Evolutionary conservation across 2,797 vertebrate genomes (phyloP).

Genomic region (Cyclopterus lumpus): DNA sequence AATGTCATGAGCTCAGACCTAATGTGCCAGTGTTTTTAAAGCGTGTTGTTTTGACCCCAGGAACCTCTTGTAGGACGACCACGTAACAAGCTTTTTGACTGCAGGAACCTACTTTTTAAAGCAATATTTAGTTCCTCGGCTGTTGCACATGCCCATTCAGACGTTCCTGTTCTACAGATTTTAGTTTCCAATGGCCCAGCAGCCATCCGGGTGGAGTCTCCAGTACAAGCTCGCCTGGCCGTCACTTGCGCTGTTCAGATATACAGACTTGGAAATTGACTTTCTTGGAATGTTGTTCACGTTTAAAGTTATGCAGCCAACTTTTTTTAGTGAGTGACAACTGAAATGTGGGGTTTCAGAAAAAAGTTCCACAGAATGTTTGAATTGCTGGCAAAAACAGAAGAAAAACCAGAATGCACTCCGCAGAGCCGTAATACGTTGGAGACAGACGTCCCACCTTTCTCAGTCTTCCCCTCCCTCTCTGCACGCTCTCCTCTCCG

Average conservation of each 20-base stretch:
- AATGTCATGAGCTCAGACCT: not conserved
- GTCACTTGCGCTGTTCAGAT: not conserved
- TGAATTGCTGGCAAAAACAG: not conserved
- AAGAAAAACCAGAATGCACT: not conserved
- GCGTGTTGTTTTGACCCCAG: not conserved
- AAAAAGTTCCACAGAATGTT: not conserved
- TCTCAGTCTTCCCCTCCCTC: not conserved
- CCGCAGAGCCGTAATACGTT: not conserved
- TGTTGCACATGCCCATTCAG: not conserved
- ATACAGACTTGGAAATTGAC: not conserved
- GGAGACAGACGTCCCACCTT: not conserved
- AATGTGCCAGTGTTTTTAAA: not conserved
- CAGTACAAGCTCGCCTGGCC: not conserved
- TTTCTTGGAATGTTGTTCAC: not conserved
- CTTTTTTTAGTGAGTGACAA: not conserved
- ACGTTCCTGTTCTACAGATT: not conserved
- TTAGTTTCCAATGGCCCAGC: not conserved
- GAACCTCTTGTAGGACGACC: not conserved
- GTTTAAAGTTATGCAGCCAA: constrained; percentile 5
- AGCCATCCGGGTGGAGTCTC: not conserved
- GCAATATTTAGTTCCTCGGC: not conserved
- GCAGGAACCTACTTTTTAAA: not conserved
- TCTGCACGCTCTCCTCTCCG: constrained; percentile 1
- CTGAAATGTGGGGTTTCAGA: not conserved
- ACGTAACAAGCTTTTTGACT: not conserved